phyloP scores from a whole-genome alignment of 2,888 invertebrate genomes.

The Notodonta dromedarius region DNA sequence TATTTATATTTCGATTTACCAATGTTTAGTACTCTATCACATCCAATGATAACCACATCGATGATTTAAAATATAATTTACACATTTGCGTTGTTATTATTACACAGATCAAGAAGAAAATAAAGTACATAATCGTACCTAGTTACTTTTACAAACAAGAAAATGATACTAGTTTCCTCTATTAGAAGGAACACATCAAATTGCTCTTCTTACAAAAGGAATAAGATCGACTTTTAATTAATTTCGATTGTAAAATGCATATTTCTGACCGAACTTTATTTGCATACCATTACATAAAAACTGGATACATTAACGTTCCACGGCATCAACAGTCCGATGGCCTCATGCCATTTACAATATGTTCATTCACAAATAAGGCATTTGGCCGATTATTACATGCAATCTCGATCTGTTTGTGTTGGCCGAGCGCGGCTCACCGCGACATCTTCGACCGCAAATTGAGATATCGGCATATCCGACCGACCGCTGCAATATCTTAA shows the following conservation, averaged over 20 bases:
- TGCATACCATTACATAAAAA: conserved; percentile 22
- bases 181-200: neutral
- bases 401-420: conserved; percentile 30
- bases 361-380: conserved; percentile 25
- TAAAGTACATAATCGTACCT: too few relatives aligned
- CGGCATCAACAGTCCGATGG: conserved; percentile 31
- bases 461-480: conserved; percentile 47
- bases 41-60: too few relatives aligned
- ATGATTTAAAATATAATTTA: too few relatives aligned
- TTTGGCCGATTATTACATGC: conserved; percentile 23
- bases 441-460: conserved; percentile 48
- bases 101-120: too few relatives aligned
- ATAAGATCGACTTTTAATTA: neutral
- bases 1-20: too few relatives aligned
- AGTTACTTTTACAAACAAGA: too few relatives aligned
- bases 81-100: too few relatives aligned
- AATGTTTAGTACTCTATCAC: too few relatives aligned
- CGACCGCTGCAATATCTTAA: conserved; percentile 30
- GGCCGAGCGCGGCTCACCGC: conserved; percentile 28
- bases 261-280: neutral
- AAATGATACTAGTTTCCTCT: too few relatives aligned
- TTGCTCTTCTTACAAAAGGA: neutral
- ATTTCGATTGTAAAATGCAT: conserved; percentile 14
- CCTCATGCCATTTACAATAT: conserved; percentile 15
- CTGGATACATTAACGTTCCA: conserved; percentile 37